These are phyloP conservation scores for Archegozetes longisetosus DNA, from an alignment of 1,140 invertebrate species.

Conservation along the genomic window DNA sequence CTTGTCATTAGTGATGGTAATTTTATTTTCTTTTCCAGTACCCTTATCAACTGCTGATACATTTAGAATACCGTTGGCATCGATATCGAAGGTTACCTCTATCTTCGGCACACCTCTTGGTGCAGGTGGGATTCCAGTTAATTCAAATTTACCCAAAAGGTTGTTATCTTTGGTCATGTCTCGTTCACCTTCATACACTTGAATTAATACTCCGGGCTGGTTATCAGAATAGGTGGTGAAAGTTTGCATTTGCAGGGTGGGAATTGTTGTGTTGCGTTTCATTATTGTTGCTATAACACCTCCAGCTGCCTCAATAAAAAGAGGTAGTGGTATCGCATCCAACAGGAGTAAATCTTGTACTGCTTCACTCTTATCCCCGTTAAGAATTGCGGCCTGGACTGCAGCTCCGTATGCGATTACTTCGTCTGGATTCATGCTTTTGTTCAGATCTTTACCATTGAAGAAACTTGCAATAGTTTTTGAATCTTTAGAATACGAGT, in stretches of 20 bases:
- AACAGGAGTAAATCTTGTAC: conserved; percentile 76
- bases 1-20: conserved; percentile 96
- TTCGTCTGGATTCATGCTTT: conserved; percentile 90
- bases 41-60: conserved; percentile 42
- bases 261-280: conserved; percentile 40
- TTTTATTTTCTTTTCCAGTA: conserved; percentile 93
- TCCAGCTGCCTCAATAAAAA: conserved; percentile 92
- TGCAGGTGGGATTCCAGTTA: conserved; percentile 41
- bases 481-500: conserved; percentile 97
- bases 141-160: conserved; percentile 41
- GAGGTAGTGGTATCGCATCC: conserved; percentile 81
- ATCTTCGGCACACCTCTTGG: conserved; percentile 42
- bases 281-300: conserved; percentile 88
- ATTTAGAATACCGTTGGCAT: conserved; percentile 34
- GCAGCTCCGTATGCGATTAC: conserved; percentile 67
- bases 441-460: conserved; percentile 92
- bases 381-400: conserved; percentile 55
- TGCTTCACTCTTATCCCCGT: conserved; percentile 84
- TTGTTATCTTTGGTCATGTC: conserved; percentile 47
- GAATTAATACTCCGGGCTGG: conserved; percentile 78
- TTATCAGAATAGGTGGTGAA: conserved; percentile 97
- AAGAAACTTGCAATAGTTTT: conserved; percentile 53
- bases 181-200: conserved; percentile 46
- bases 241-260: conserved; percentile 85
- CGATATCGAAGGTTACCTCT: conserved; percentile 32